A percentile compares a stretch with the other conserved stretches of the same genome.
These are phyloP conservation scores for Hemiprocne comata DNA, from an alignment of 2,113 vertebrate genomes.

Conservation along the genomic window DNA sequence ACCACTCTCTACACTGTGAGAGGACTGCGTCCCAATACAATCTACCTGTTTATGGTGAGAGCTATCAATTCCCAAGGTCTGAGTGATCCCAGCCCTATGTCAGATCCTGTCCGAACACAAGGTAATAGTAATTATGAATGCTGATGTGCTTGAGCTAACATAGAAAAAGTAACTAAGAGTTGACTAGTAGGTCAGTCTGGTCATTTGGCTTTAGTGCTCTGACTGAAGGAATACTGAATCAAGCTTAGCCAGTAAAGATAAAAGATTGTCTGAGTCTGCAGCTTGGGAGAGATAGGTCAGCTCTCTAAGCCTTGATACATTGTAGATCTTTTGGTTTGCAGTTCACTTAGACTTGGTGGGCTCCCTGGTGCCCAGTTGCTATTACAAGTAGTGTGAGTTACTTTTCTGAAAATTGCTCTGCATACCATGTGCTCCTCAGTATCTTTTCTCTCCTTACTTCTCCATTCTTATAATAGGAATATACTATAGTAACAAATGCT, in stretches of 20 bases:
- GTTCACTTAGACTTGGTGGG: background rate
- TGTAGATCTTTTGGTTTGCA: background rate
- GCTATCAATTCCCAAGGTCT: slow-evolving; percentile 93
- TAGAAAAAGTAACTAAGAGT: background rate
- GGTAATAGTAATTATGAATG: slow-evolving; percentile 72
- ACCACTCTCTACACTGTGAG: slow-evolving; percentile 88
- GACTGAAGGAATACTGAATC: background rate
- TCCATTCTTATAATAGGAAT: background rate
- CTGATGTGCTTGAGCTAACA: background rate
- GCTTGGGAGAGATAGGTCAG: background rate
- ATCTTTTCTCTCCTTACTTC: background rate
- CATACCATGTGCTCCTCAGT: background rate
- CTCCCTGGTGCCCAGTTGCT: background rate
- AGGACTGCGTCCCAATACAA: slow-evolving; percentile 94
- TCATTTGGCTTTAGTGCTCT: background rate
- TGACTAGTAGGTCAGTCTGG: background rate
- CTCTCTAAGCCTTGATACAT: background rate
- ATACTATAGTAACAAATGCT: background rate
- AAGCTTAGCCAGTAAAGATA: background rate
- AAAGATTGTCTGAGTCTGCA: background rate
- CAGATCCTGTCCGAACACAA: slow-evolving; percentile 96
- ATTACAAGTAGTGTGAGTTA: background rate
- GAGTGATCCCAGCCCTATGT: slow-evolving; percentile 97
- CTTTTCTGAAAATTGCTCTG: background rate
- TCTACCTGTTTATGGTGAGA: slow-evolving; percentile 98